Conservation (phyloP, 2,888 invertebrate species). For the Trachelus iudaicus region DNA sequence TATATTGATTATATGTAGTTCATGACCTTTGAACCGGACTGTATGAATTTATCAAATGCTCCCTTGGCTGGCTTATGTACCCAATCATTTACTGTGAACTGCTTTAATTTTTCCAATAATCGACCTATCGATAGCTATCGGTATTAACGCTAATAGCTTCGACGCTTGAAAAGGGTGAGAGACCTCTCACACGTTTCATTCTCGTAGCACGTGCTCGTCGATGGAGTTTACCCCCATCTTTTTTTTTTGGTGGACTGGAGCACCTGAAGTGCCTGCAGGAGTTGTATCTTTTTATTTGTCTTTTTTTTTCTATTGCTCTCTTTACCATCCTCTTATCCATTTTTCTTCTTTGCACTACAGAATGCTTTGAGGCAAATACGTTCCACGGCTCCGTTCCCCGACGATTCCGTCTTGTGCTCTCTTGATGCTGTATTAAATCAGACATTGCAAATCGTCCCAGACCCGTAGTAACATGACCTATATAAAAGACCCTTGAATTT, state of each 20-base stretch:
- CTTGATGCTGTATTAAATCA: neutral
- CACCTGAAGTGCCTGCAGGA: neutral
- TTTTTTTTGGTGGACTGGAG: neutral
- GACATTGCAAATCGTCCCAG: neutral
- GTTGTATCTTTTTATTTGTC: slow-evolving; percentile 19
- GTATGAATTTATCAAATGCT: neutral
- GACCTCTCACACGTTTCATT: neutral
- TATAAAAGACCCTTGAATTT: neutral
- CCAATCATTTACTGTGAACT: neutral
- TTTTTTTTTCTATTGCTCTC: slow-evolving; percentile 7
- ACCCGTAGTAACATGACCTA: neutral
- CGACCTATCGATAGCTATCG: slow-evolving; percentile 12
- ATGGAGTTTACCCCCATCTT: neutral
- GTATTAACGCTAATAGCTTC: slow-evolving; percentile 11
- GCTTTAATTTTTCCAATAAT: slow-evolving; percentile 18
- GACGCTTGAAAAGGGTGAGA: neutral
- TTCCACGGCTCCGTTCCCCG: neutral
- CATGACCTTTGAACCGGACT: neutral
- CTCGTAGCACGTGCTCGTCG: neutral
- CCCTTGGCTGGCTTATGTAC: neutral
- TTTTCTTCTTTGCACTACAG: neutral
- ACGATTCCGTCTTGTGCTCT: neutral
- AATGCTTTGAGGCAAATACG: neutral
- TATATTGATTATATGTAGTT: neutral
- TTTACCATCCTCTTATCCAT: neutral